These are phyloP conservation scores for Macaria liturata DNA, from an alignment of 2,888 invertebrate species.

Conservation along the genomic window DNA sequence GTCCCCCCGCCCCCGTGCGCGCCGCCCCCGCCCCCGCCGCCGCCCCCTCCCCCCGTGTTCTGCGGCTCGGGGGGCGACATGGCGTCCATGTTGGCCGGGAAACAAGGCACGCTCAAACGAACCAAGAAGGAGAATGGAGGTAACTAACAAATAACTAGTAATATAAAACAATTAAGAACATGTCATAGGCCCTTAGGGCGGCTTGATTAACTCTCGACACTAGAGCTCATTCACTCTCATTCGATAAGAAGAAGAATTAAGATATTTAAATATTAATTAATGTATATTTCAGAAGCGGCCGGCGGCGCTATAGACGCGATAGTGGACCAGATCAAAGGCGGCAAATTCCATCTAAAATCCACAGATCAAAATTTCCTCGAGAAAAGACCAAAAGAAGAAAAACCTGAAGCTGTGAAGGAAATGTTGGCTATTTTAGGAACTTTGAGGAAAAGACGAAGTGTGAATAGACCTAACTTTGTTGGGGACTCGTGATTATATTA, in stretches of 20 bases:
- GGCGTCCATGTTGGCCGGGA: conserved; percentile 83
- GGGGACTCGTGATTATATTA: not conserved
- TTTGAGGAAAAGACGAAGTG: conserved; percentile 55
- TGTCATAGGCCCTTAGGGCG: too few relatives aligned
- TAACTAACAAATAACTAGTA: conserved; percentile 31
- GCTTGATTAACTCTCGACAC: too few relatives aligned
- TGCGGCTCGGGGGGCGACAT: conserved; percentile 62
- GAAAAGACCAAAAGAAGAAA: conserved; percentile 81
- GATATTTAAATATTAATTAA: not conserved
- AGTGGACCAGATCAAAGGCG: conserved; percentile 90
- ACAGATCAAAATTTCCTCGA: conserved; percentile 84
- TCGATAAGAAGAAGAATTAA: too few relatives aligned
- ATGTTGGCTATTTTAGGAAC: conserved; percentile 87
- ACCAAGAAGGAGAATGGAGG: conserved; percentile 81
- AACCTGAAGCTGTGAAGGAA: conserved; percentile 82
- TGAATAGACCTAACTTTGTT: not conserved
- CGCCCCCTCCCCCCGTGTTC: conserved; percentile 72
- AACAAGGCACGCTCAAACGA: conserved; percentile 80
- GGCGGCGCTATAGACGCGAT: conserved; percentile 88
- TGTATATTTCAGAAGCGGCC: too few relatives aligned
- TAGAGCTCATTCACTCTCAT: too few relatives aligned
- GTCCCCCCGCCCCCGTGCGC: conserved; percentile 1
- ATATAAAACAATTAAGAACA: too few relatives aligned
- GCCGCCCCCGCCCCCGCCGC: conserved; percentile 58
- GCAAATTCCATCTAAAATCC: conserved; percentile 87